Evolutionary conservation across 2,113 vertebrate species (phyloP).

Genomic region (Garra rufa): DNA sequence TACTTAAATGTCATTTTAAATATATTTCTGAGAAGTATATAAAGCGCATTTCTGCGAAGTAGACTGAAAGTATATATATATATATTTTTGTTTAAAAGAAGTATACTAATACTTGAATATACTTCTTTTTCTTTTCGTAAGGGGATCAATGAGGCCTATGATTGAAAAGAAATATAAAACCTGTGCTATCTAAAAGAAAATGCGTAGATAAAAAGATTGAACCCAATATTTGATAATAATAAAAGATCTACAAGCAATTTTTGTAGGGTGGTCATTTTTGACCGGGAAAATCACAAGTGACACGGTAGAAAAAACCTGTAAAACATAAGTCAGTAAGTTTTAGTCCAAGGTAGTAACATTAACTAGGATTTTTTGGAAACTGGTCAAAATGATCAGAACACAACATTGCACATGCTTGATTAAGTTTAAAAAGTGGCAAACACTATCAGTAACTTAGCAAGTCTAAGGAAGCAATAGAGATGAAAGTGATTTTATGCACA

Average conservation of each 20-base stretch:
- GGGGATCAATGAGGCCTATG: neutral
- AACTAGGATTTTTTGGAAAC: no score
- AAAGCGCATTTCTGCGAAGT: no score
- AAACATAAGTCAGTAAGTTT: neutral
- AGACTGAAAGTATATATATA: no score
- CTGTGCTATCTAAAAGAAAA: neutral
- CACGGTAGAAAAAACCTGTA: neutral
- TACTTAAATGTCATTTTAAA: no score
- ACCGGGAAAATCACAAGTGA: neutral
- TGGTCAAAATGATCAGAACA: no score
- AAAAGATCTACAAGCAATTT: neutral
- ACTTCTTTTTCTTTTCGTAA: no score
- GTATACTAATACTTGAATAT: no score
- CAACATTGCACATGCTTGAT: neutral
- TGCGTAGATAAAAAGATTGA: neutral
- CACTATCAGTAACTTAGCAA: neutral
- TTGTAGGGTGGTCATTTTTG: neutral
- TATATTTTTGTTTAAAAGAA: no score
- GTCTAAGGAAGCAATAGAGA: neutral
- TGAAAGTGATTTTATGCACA: conserved; percentile 25
- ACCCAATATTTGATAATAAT: neutral
- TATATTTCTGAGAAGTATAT: no score
- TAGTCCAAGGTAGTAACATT: neutral
- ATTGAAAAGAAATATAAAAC: neutral
- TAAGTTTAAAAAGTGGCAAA: neutral